Base-by-base conservation (phyloP, 2,113 vertebrate genomes). In the Eulemur rufifrons region DNA sequence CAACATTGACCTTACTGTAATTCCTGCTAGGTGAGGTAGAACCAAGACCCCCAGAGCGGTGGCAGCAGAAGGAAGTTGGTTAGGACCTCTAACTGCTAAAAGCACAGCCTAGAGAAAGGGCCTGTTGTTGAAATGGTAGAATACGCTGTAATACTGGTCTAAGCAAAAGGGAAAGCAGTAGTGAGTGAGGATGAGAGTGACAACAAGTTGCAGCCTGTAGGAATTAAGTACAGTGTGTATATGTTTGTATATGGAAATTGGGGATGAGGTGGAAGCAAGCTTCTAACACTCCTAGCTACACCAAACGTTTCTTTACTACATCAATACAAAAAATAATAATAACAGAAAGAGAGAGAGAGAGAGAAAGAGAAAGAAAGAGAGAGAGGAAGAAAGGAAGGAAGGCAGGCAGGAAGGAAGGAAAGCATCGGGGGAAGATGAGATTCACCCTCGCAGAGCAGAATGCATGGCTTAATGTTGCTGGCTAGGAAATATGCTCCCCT, bases 111-210 rank as follows among this genome's bases (percentile, higher is more conserved):
- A 45, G 66, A 93, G 52, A 54, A 64, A 45, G 11, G 59, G 8
- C 27, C 50, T 37, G 76, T 63, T 10, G 80, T 50, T 52, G 59
- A 34, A 92, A 80, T 29, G 9, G 18, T 86, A 17, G 34, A 82
- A 85, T 50, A 34, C 27, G 6, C 50, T 74, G 5, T 39, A 89
- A 87, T 64, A 34, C 32, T 63, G 54, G 29, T 21, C 50, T 32
- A n/a, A 74, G 50, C 23, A 94, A 95, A 95, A 85, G 20, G 29
- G 63, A 64, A 90, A 64, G 68, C 47, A 87, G 89, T 42, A 61
- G 18, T 54, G 69, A 89, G 81, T 20, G 12, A 68, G 59, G 18
- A 21, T 54, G 21, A 59, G 56, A 91, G 68, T 13, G 50, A 73
- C 42, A 54, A 63, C 20, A 77, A 66, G 34, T 18, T 63, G 37